Base-by-base conservation (phyloP, 1,140 invertebrate genomes). In the Anagrus nilaparvatae region DNA sequence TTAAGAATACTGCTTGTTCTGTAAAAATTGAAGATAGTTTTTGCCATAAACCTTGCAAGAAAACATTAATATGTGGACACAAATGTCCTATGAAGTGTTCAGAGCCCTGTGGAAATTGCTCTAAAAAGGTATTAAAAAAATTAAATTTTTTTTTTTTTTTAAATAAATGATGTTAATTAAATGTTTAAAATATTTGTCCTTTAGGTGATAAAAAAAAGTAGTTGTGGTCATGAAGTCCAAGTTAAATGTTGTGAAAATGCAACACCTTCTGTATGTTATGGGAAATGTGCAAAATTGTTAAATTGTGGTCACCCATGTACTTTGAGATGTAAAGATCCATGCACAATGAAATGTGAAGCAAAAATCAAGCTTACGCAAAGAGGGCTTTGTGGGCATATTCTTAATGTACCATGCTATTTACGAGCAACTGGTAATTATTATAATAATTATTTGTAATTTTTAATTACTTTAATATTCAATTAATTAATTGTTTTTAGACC, bases 241-340 rank as follows among this genome's bases (percentile, higher is more conserved):
- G 29, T 40, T 10, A 40, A 30, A 16, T 40, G 38, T 20, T 21
- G 25, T 13, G 28, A 30, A 30, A 28, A 40, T n/a, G 38, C 38
- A 2, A 31, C 17, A 30, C n/a, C 27, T 18, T 20, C 10, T 1
- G 21, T 20, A 30, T 40, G 38, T 23, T 4, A 1, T 6, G 10
- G 13, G 13, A 2, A n/a, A 6, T 40, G 38, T 30, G 3, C 12
- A 20, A 31, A 40, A 40, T 30, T 14, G 14, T 30, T 40, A 30
- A 19, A 25, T 10, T 40, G 38, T 13, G 17, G 18, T 2, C 38
- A 40, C 19, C 16, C 8, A 12, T 40, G 38, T 16, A 21, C 18
- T 13, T 21, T 14, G 3, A 30, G 25, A 23, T 40, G 38, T 19
- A 40, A 31, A 23, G 27, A 40, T 12, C n/a, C 18, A 10, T 40